phyloP scores from a whole-genome alignment of 2,113 vertebrate species.

The Malurus melanocephalus region DNA sequence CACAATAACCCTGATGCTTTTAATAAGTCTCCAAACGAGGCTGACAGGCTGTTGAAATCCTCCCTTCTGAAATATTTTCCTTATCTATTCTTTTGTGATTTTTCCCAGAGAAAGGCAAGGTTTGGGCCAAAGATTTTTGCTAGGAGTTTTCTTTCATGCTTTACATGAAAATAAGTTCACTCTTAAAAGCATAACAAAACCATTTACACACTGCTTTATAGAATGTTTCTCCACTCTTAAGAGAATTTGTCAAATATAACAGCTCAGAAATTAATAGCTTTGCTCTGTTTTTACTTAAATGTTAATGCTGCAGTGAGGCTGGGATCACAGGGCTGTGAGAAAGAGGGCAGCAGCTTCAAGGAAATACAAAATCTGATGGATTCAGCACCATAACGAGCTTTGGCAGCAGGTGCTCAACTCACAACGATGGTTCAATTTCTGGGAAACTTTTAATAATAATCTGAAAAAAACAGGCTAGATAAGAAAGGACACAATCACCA shows the following conservation, averaged over 20 bases:
- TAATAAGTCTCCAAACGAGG: background rate
- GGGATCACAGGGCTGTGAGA: background rate
- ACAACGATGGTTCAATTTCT: background rate
- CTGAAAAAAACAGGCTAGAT: background rate
- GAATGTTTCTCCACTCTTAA: background rate
- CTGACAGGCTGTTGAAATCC: background rate
- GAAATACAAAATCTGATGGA: background rate
- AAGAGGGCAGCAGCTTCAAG: conserved; percentile 17
- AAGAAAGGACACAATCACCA: background rate
- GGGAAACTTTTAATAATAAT: background rate
- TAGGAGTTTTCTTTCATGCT: background rate
- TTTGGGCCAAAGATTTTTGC: background rate
- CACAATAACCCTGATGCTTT: background rate
- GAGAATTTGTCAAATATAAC: background rate
- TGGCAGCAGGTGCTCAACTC: background rate
- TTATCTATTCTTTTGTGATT: background rate
- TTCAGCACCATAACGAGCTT: background rate
- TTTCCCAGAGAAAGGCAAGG: background rate
- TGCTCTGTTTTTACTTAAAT: background rate
- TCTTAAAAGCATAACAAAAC: background rate
- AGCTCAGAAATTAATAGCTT: background rate
- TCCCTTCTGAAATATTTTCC: background rate
- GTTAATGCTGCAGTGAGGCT: background rate
- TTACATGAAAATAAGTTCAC: background rate
- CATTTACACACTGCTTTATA: background rate